A percentile compares a stretch with the other conserved stretches of the same genome.
These are phyloP conservation scores for Cyprinodon variegatus DNA, from an alignment of 2,113 vertebrate genomes.

Conservation along the genomic window DNA sequence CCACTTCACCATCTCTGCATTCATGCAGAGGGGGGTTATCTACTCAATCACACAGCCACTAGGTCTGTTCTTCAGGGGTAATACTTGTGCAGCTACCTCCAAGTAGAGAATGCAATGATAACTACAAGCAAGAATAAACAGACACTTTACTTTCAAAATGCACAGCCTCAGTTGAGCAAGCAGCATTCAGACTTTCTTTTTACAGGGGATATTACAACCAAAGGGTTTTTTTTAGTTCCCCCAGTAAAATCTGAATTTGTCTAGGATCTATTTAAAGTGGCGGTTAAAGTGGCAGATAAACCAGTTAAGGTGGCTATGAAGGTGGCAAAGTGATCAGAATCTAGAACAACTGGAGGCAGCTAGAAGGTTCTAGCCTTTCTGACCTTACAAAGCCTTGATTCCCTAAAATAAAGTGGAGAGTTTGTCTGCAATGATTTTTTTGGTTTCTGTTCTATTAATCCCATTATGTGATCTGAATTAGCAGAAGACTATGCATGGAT, in stretches of 20 bases:
- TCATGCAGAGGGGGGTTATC: slow-evolving; percentile 14
- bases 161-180: neutral
- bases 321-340: too few species aligned
- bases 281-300: too few species aligned
- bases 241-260: neutral
- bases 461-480: too few species aligned
- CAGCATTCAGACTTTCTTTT: neutral
- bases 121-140: neutral
- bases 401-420: too few species aligned
- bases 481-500: too few species aligned
- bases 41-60: slow-evolving; percentile 7
- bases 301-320: too few species aligned
- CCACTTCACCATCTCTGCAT: slow-evolving; percentile 10
- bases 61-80: neutral
- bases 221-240: neutral
- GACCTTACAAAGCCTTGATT: neutral
- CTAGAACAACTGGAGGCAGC: too few species aligned
- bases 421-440: too few species aligned
- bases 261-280: too few species aligned
- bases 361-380: neutral
- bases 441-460: too few species aligned
- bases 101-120: neutral
- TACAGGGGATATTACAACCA: neutral
- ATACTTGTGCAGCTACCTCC: neutral
- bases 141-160: neutral